phyloP scores from a whole-genome alignment of 2,888 invertebrate genomes.

The Bombyx huttoni region DNA sequence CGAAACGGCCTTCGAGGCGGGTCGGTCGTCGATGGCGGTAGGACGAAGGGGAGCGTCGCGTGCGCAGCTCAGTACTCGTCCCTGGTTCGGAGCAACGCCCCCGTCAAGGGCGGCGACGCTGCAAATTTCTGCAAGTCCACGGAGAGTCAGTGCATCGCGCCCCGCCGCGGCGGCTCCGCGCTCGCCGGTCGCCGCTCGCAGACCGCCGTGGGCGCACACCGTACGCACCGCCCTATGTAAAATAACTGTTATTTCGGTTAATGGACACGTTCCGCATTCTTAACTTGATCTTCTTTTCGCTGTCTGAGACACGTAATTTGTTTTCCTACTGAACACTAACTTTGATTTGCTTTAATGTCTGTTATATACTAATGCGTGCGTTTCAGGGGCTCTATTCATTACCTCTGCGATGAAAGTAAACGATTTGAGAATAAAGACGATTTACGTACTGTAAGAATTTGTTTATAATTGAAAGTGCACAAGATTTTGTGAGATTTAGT shows the following conservation, averaged over 20 bases:
- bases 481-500: background rate
- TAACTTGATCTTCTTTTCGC: constrained; percentile 39
- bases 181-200: constrained; percentile 43
- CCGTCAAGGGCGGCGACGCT: constrained; percentile 72
- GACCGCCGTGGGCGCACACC: constrained; percentile 39
- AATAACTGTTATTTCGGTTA: constrained; percentile 69
- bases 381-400: background rate
- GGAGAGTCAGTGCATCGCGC: constrained; percentile 68
- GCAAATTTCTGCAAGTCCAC: constrained; percentile 71
- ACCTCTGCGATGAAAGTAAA: constrained; percentile 43
- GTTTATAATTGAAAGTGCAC: background rate
- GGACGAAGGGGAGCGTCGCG: constrained; percentile 61
- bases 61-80: constrained; percentile 64
- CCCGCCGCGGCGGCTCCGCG: constrained; percentile 70
- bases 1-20: constrained; percentile 18
- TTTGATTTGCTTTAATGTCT: constrained; percentile 30
- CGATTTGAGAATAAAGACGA: constrained; percentile 46
- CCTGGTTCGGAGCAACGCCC: constrained; percentile 72
- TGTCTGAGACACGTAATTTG: constrained; percentile 24
- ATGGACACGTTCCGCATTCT: constrained; percentile 66
- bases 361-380: constrained; percentile 6
- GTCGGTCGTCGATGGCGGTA: constrained; percentile 19
- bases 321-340: constrained; percentile 26
- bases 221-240: constrained; percentile 56
- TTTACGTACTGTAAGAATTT: constrained; percentile 8